A percentile compares a stretch with the other conserved stretches of the same genome.
Conservation (phyloP, 2,113 vertebrate genomes). For the Nerophis ophidion region DNA sequence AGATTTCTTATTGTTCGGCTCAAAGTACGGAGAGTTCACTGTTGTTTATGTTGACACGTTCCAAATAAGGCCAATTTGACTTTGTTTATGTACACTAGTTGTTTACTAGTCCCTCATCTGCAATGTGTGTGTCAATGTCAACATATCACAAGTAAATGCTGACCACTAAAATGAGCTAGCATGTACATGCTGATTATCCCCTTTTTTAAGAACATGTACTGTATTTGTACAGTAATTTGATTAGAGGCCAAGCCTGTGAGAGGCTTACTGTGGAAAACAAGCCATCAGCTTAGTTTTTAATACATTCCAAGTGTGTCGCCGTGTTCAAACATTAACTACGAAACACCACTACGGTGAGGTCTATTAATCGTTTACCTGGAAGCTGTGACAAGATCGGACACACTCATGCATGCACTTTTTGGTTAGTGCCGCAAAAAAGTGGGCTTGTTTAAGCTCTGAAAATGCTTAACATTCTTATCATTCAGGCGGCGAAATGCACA, state of each 20-base stretch:
- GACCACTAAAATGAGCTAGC: conserved; percentile 2
- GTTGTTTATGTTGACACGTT: neutral
- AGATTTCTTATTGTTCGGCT: conserved; percentile 52
- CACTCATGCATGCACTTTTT: conserved; percentile 8
- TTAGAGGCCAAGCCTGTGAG: conserved; percentile 14
- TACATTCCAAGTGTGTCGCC: conserved; percentile 55
- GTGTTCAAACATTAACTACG: conserved; percentile 67
- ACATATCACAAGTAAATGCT: conserved; percentile 10
- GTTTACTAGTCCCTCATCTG: neutral
- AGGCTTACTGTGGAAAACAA: conserved; percentile 35
- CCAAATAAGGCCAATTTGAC: too few species aligned
- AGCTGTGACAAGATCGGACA: conserved; percentile 33
- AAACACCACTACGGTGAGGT: conserved; percentile 27
- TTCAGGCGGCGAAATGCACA: conserved; percentile 51
- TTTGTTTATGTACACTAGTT: too few species aligned
- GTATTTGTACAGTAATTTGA: conserved; percentile 27
- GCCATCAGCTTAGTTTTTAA: conserved; percentile 37
- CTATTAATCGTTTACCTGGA: conserved; percentile 54
- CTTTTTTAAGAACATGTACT: conserved; percentile 23
- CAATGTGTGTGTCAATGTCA: neutral
- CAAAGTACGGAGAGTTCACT: conserved; percentile 54
- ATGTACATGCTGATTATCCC: conserved; percentile 11
- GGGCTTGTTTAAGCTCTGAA: conserved; percentile 54
- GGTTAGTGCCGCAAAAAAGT: conserved; percentile 3
- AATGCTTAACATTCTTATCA: conserved; percentile 72